Evolutionary conservation across 2,113 vertebrate genomes (phyloP).

Genomic region (Crotalus tigris): DNA sequence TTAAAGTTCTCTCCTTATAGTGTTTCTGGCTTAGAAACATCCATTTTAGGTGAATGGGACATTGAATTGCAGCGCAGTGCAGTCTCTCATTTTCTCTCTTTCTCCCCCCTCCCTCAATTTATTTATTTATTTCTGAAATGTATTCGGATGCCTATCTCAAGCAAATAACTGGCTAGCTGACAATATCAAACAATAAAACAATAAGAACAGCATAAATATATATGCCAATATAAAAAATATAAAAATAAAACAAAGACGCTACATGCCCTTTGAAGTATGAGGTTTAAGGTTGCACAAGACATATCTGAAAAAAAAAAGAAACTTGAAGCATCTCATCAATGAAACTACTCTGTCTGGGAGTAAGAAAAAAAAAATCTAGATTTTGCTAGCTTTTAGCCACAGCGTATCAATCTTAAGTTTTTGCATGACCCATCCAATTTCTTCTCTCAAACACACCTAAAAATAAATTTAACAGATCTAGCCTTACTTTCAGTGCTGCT

Average conservation of each 20-base stretch:
- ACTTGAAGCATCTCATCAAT: neutral
- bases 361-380: neutral
- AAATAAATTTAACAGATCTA: accelerated
- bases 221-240: neutral
- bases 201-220: neutral
- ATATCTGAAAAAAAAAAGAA: neutral
- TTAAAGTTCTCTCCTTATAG: neutral
- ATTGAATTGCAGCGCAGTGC: neutral
- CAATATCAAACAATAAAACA: neutral
- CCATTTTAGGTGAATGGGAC: neutral
- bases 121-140: neutral
- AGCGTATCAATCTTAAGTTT: neutral
- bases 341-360: neutral
- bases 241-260: neutral
- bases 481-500: neutral
- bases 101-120: accelerated
- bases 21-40: neutral
- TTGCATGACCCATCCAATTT: neutral
- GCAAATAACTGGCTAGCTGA: neutral
- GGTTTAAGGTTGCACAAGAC: no score
- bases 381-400: neutral
- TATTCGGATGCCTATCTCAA: neutral
- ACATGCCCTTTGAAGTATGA: neutral
- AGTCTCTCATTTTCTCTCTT: neutral
- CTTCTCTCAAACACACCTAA: neutral